These are phyloP conservation scores for Palaemon carinicauda DNA, from an alignment of 1,140 invertebrate genomes.

Conservation along the genomic window DNA sequence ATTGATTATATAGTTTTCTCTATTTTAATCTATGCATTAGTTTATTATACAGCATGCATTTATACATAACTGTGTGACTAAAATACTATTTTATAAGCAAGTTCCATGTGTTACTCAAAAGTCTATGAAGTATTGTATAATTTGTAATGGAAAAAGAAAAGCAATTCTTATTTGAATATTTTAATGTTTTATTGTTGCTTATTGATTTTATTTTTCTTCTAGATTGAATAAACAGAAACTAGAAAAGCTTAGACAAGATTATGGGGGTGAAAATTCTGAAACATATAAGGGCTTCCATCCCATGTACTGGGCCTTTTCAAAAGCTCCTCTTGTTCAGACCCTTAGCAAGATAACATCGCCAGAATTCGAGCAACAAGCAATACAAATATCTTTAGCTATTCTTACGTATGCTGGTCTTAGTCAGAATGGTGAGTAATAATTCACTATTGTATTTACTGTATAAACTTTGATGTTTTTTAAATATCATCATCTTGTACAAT, in stretches of 20 bases:
- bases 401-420: slow-evolving; percentile 84
- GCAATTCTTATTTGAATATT: no score
- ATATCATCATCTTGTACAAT: no score
- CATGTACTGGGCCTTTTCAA: slow-evolving; percentile 89
- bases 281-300: slow-evolving; percentile 87
- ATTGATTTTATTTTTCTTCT: slow-evolving; percentile 58
- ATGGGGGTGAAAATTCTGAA: slow-evolving; percentile 78
- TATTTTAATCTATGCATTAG: no score
- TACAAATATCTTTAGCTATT: slow-evolving; percentile 73
- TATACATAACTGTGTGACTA: no score
- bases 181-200: no score
- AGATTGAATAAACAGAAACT: slow-evolving; percentile 86
- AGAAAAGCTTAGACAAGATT: slow-evolving; percentile 84
- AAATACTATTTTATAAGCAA: no score
- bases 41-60: no score
- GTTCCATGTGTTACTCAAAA: no score
- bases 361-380: slow-evolving; percentile 80
- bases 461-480: no score
- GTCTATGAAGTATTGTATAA: no score
- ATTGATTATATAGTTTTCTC: no score
- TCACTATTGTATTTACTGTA: background rate
- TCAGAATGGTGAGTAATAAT: slow-evolving; percentile 63
- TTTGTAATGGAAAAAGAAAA: no score
- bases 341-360: slow-evolving; percentile 84
- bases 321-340: slow-evolving; percentile 80